phyloP scores from a whole-genome alignment of 1,140 invertebrate genomes.

The Sinella curviseta region DNA sequence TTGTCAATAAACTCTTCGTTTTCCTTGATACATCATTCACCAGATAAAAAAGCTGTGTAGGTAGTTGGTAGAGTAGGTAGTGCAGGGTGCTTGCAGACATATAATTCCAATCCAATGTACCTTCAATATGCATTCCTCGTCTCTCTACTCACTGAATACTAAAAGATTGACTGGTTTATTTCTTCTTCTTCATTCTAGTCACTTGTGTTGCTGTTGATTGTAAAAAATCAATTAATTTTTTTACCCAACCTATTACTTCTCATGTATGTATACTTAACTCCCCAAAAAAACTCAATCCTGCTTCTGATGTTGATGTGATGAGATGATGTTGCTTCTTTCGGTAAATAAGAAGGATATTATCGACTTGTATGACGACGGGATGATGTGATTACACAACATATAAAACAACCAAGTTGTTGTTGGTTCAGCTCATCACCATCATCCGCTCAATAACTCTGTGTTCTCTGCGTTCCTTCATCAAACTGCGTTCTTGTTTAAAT shows the following conservation, averaged over 20 bases:
- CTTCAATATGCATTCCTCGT: not conserved
- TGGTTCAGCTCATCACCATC: too few species aligned
- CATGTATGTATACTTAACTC: not conserved
- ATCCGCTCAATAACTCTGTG: too few species aligned
- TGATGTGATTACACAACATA: not conserved
- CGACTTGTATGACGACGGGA: not conserved
- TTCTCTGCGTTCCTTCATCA: too few species aligned
- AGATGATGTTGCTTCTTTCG: not conserved
- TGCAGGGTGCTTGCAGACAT: not conserved
- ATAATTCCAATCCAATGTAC: not conserved
- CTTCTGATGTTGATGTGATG: not conserved
- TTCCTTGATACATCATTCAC: not conserved
- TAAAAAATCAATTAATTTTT: constrained; percentile 28
- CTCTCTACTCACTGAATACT: too few species aligned
- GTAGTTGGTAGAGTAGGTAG: not conserved
- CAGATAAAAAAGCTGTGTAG: not conserved
- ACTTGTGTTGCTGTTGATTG: not conserved
- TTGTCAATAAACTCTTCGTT: not conserved
- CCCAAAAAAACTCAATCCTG: not conserved
- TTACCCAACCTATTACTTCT: not conserved
- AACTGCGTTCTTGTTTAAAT: too few species aligned
- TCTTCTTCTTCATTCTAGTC: not conserved
- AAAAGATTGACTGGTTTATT: constrained; percentile 18
- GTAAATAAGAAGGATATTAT: not conserved
- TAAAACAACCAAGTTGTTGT: too few species aligned